Evolutionary conservation across 2,113 vertebrate genomes (phyloP), one percentile per base, ranked within the genome.

Genomic region (Harpagus bidentatus): DNA sequence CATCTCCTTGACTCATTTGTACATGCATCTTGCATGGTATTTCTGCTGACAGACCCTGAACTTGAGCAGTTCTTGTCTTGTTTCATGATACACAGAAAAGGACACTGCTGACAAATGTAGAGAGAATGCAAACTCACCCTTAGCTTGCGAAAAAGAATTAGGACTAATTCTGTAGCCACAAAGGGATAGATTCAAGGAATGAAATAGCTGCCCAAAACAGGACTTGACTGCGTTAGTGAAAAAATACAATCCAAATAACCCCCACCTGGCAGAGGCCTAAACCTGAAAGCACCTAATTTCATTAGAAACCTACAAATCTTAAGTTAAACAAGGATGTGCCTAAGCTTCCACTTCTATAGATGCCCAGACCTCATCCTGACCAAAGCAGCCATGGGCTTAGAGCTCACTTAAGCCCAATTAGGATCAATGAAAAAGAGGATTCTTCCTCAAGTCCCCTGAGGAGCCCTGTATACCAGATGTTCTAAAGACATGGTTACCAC

Each of bases 401-500:
- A 93, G 91, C 52, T 94, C 81, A 76, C 56, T 82, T 97, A 90
- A 95, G 87, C 66, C 78, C 92, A 94, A 73, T 90, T 86, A 95
- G 74, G 85, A 95, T 79, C 31, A 93, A 82, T 38, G 63, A 88
- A 95, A 96, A 95, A 94, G 74, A 94, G 66, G 71, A 91, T 94
- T 93, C 82, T 88, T 94, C 61, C 73, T 90, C 53, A 90, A 89
- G 81, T 65, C 82, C 87, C 88, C 58, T 42, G 62, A 95, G 62
- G 17, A 94, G 87, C 58, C 78, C 73, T 63, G 36, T 73, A 69
- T 21, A 70, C 74, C 74, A 90, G 70, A 86, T 88, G 71, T 90
- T 91, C 92, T 87, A 66, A 93, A 91, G 66, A 76, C 36, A 43
- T 2, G 10, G 91, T 84, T 95, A 96, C 85, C 81, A 91, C 18